A percentile compares a stretch with the other conserved stretches of the same genome.
phyloP scores from a whole-genome alignment of 2,888 invertebrate genomes.

The Andrena chrysosceles region DNA sequence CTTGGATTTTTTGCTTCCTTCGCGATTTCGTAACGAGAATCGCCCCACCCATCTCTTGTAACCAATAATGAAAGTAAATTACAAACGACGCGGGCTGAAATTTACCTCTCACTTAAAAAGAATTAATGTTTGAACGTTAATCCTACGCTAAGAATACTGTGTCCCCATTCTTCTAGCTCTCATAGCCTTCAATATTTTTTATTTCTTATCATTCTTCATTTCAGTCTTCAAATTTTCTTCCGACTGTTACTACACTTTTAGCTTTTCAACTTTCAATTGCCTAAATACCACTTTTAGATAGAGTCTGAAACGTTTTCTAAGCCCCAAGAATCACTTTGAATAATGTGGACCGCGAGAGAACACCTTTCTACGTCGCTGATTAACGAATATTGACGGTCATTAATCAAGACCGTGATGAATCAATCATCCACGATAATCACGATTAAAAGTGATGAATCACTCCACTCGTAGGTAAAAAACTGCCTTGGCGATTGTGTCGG shows the following conservation, averaged over 20 bases:
- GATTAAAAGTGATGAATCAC: constrained; percentile 37
- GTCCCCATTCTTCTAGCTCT: background rate
- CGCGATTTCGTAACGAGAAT: constrained; percentile 35
- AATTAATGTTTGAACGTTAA: background rate
- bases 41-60: background rate
- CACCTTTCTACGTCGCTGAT: constrained; percentile 30
- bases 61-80: constrained; percentile 1
- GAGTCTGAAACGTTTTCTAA: too few relatives aligned
- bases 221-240: too few relatives aligned
- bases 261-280: too few relatives aligned
- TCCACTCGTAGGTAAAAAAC: background rate
- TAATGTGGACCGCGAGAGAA: background rate
- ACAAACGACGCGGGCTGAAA: background rate
- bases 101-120: background rate
- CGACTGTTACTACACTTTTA: too few relatives aligned
- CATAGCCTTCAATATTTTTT: too few relatives aligned
- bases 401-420: constrained; percentile 50
- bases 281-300: too few relatives aligned
- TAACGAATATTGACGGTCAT: constrained; percentile 44
- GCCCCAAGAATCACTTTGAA: background rate
- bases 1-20: constrained; percentile 31
- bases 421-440: constrained; percentile 43
- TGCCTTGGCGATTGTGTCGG: background rate
- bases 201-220: too few relatives aligned
- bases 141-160: background rate